Evolutionary conservation across 1,140 invertebrate genomes (phyloP).

Genomic region (Diabrotica virgifera): DNA sequence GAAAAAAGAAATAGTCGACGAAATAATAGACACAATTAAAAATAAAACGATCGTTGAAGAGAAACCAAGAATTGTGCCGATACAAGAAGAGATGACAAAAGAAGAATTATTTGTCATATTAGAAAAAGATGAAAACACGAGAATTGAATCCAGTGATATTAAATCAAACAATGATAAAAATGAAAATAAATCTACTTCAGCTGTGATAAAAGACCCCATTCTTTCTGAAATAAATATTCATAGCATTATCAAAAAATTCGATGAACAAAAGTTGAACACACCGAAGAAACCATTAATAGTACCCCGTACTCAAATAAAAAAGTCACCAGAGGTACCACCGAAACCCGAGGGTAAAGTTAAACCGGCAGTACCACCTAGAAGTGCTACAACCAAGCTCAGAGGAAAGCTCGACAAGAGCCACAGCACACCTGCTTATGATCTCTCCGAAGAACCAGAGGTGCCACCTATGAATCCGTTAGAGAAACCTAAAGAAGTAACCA

Average conservation of each 20-base stretch:
- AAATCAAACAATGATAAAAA: neutral
- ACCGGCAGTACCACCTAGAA: slow-evolving; percentile 43
- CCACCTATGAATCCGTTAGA: neutral
- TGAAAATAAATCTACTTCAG: slow-evolving; percentile 5
- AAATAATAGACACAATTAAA: slow-evolving; percentile 34
- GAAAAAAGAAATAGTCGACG: slow-evolving; percentile 44
- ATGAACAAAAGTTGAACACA: slow-evolving; percentile 27
- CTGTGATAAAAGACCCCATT: slow-evolving; percentile 31
- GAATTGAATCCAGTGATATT: neutral
- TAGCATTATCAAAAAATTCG: slow-evolving; percentile 47
- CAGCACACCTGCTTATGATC: slow-evolving; percentile 73
- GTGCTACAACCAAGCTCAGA: slow-evolving; percentile 45
- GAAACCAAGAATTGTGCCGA: slow-evolving; percentile 1
- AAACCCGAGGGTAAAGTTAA: slow-evolving; percentile 40
- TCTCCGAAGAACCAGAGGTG: slow-evolving; percentile 48
- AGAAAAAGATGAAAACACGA: slow-evolving; percentile 6
- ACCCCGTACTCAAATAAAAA: slow-evolving; percentile 35
- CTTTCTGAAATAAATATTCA: slow-evolving; percentile 44
- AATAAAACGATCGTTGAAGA: slow-evolving; percentile 20
- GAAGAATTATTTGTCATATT: neutral
- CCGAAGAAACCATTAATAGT: slow-evolving; percentile 37
- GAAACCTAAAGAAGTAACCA: slow-evolving; percentile 7
- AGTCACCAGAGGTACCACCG: slow-evolving; percentile 43
- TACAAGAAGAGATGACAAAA: neutral
- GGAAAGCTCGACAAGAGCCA: slow-evolving; percentile 70